Evolutionary conservation across 2,797 vertebrate genomes (phyloP).

Genomic region (Poeciliopsis paucimaculata): DNA sequence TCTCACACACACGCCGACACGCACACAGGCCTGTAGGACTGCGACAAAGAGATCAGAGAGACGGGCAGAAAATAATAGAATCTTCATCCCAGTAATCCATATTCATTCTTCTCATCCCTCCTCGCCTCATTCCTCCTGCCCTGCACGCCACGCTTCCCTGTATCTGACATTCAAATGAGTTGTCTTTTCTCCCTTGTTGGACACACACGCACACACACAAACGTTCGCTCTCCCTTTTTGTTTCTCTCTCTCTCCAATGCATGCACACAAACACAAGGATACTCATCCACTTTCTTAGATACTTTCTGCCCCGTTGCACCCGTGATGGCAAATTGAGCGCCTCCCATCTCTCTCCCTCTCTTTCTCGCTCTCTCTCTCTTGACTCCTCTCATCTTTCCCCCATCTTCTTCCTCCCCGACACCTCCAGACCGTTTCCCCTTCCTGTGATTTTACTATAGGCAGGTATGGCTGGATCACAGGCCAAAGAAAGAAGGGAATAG

Average conservation of each 20-base stretch:
- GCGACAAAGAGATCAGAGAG: constrained; percentile 98
- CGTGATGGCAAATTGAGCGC: constrained; percentile 88
- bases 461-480: constrained; percentile 65
- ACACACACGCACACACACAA: constrained; percentile 75
- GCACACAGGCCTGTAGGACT: constrained; percentile 79
- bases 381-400: constrained; percentile 82
- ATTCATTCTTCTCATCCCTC: constrained; percentile 94
- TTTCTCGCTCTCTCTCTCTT: constrained; percentile 60
- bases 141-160: constrained; percentile 85
- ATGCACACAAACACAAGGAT: constrained; percentile 30
- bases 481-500: constrained; percentile 52
- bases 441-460: constrained; percentile 61
- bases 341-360: constrained; percentile 72
- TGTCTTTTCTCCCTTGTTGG: constrained; percentile 85
- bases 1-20: constrained; percentile 30
- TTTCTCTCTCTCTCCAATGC: constrained; percentile 13
- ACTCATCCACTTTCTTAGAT: constrained; percentile 72
- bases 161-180: constrained; percentile 93
- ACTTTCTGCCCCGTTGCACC: constrained; percentile 88
- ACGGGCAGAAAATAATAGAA: constrained; percentile 99
- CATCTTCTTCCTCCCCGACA: constrained; percentile 68
- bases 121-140: constrained; percentile 71
- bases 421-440: constrained; percentile 65
- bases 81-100: constrained; percentile 99
- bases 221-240: constrained; percentile 22